Percentiles rank a stretch among this genome's conserved stretches.
phyloP scores from a whole-genome alignment of 2,888 invertebrate species.

The Octonoba sinensis region DNA sequence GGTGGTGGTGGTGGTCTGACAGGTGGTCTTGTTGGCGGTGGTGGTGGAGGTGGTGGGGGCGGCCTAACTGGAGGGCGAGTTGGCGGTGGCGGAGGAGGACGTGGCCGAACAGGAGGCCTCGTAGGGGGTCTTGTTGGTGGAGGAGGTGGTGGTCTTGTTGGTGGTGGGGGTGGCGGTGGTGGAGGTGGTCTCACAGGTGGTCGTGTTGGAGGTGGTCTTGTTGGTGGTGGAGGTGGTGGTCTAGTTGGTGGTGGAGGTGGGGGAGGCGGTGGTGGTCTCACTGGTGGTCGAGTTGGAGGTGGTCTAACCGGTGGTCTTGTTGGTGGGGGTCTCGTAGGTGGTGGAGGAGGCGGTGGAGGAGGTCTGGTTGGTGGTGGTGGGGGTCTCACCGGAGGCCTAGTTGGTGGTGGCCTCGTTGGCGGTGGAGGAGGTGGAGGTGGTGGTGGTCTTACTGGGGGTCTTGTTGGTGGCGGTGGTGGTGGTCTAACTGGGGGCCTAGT shows the following conservation, averaged over 20 bases:
- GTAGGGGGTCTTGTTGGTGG: conserved; percentile 22
- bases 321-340: conserved; percentile 33
- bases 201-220: conserved; percentile 4
- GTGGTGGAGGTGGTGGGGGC: conserved; percentile 22
- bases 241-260: background rate
- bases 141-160: conserved; percentile 10
- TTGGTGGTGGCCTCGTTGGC: conserved; percentile 27
- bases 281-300: conserved; percentile 3
- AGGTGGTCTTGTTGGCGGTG: conserved; percentile 12
- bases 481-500: conserved; percentile 56
- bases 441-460: background rate
- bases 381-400: conserved; percentile 31
- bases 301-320: conserved; percentile 31
- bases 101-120: conserved; percentile 2
- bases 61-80: conserved; percentile 3
- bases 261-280: background rate
- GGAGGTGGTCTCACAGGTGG: conserved; percentile 11
- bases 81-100: conserved; percentile 6
- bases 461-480: conserved; percentile 17
- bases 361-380: conserved; percentile 53
- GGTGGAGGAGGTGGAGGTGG: conserved; percentile 13
- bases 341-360: conserved; percentile 67
- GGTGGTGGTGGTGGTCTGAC: conserved; percentile 11
- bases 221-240: conserved; percentile 20
- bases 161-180: conserved; percentile 5